These are phyloP conservation scores for Acanthurus lineatus DNA, from an alignment of 2,797 vertebrate genomes.

Conservation along the genomic window DNA sequence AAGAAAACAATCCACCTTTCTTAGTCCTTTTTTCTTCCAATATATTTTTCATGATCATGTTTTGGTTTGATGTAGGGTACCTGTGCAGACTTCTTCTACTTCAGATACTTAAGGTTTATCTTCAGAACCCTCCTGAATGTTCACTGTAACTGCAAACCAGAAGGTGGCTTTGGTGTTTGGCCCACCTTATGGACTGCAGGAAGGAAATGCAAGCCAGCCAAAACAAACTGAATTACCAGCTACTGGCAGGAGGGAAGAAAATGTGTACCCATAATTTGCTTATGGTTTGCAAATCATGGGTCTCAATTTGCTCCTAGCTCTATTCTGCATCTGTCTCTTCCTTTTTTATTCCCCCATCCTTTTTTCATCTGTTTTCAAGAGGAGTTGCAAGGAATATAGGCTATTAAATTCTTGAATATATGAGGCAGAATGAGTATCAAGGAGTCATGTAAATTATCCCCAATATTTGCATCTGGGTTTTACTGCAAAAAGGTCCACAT, in stretches of 20 bases:
- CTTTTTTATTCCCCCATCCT: slow-evolving; percentile 20
- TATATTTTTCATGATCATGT: neutral
- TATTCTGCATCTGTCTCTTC: slow-evolving; percentile 57
- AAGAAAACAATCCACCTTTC: no score
- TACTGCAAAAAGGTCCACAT: slow-evolving; percentile 53
- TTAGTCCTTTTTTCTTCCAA: no score
- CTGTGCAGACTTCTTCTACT: slow-evolving; percentile 7
- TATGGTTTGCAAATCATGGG: slow-evolving; percentile 69
- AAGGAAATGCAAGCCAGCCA: slow-evolving; percentile 55
- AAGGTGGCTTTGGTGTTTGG: slow-evolving; percentile 38
- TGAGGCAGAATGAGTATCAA: slow-evolving; percentile 69
- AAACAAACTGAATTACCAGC: slow-evolving; percentile 61
- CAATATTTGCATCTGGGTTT: slow-evolving; percentile 76
- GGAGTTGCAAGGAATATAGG: slow-evolving; percentile 61
- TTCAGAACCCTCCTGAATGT: neutral
- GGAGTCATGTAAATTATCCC: slow-evolving; percentile 73
- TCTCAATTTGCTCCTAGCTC: slow-evolving; percentile 62
- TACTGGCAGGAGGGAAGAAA: slow-evolving; percentile 56
- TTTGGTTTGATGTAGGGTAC: neutral
- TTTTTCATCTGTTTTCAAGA: slow-evolving; percentile 49
- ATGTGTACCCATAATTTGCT: slow-evolving; percentile 66
- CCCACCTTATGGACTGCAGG: slow-evolving; percentile 39
- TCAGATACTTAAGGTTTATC: neutral
- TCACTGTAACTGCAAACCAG: slow-evolving; percentile 1
- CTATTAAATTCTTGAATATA: slow-evolving; percentile 76